Conservation (phyloP, 1,140 invertebrate species). For the Coptotermes formosanus region DNA sequence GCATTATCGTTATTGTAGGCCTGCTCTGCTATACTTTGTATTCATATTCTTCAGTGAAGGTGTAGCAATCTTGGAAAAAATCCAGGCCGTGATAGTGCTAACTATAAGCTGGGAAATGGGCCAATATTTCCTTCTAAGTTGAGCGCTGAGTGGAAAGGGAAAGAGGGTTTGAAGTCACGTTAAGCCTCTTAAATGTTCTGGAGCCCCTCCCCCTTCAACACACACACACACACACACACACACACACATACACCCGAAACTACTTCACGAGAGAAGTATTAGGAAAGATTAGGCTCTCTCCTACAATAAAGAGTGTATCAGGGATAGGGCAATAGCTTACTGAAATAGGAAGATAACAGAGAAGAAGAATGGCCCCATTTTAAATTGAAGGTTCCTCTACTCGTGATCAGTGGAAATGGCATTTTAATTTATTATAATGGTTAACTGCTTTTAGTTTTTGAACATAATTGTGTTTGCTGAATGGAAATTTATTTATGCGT, state of each 20-base stretch:
- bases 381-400: neutral
- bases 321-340: neutral
- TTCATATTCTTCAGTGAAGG: neutral
- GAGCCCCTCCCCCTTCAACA: neutral
- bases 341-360: neutral
- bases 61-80: neutral
- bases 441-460: no score
- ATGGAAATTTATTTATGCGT: no score
- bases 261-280: neutral
- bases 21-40: neutral
- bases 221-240: no score
- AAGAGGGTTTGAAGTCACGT: neutral
- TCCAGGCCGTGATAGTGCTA: neutral
- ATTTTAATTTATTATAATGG: neutral
- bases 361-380: no score
- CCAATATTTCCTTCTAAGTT: neutral
- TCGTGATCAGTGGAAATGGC: neutral
- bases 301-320: neutral
- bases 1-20: neutral
- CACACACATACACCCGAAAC: no score
- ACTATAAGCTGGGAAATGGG: neutral
- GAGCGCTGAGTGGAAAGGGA: neutral
- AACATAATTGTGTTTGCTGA: no score
- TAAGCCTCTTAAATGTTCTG: constrained; percentile 19
- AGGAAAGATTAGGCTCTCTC: neutral